phyloP scores from a whole-genome alignment of 2,797 vertebrate species.

The Crax fasciolata region DNA sequence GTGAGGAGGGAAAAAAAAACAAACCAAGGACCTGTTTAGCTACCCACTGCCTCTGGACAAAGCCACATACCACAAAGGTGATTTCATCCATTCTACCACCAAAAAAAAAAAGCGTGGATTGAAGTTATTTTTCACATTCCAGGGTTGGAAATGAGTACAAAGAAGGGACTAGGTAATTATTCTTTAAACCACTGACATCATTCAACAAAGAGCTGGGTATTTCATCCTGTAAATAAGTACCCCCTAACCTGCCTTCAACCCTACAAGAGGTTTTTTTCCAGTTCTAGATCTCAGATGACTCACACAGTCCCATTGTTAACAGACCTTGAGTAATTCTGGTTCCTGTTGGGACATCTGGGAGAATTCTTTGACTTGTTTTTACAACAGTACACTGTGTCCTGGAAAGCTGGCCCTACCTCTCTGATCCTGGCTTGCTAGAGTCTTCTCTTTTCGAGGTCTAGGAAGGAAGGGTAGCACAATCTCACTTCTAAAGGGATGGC shows the following conservation, averaged over 20 bases:
- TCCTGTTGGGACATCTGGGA: conserved; percentile 80
- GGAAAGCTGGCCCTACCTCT: conserved; percentile 86
- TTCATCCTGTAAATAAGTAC: conserved; percentile 73
- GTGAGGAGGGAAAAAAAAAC: not conserved
- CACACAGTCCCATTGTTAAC: conserved; percentile 74
- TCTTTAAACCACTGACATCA: conserved; percentile 64
- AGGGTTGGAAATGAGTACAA: conserved; percentile 63
- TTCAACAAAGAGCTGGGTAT: conserved; percentile 69
- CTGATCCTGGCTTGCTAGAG: conserved; percentile 82
- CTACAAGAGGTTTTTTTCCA: conserved; percentile 64
- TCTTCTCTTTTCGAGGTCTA: conserved; percentile 87
- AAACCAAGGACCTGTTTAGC: conserved; percentile 16
- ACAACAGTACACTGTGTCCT: conserved; percentile 54
- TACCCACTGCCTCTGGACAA: conserved; percentile 43
- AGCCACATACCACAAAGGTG: conserved; percentile 64
- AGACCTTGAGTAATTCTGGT: conserved; percentile 75
- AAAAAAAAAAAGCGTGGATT: conserved; percentile 21
- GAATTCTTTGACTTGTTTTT: conserved; percentile 69
- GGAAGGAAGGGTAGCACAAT: conserved; percentile 93
- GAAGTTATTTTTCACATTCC: conserved; percentile 68
- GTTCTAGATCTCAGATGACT: conserved; percentile 72
- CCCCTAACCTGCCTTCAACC: conserved; percentile 66
- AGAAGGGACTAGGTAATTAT: conserved; percentile 61
- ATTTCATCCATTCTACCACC: conserved; percentile 34
- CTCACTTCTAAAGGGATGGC: conserved; percentile 94